Conservation (phyloP, 2,888 invertebrate species). For the Hirudinaria manillensis region DNA sequence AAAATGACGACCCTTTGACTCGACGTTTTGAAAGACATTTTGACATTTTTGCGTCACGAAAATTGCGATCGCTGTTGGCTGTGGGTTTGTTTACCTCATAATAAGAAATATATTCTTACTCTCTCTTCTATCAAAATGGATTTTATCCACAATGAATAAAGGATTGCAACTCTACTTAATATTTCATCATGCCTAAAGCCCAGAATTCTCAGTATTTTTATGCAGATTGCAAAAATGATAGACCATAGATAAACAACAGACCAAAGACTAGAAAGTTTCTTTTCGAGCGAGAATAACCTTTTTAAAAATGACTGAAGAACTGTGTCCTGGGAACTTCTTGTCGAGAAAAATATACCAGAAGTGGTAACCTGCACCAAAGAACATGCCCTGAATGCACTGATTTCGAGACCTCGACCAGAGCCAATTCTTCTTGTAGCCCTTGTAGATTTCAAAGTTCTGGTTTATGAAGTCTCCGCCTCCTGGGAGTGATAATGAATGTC, state of each 20-base stretch:
- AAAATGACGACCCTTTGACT: neutral
- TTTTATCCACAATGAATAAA: too few relatives aligned
- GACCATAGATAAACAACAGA: neutral
- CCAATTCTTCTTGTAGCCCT: constrained; percentile 42
- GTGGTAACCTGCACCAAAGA: constrained; percentile 74
- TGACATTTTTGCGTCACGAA: too few relatives aligned
- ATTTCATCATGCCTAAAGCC: too few relatives aligned
- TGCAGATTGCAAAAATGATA: neutral
- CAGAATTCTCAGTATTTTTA: too few relatives aligned
- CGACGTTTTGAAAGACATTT: too few relatives aligned
- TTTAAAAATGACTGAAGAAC: constrained; percentile 59
- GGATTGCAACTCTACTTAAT: too few relatives aligned
- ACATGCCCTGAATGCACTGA: constrained; percentile 72
- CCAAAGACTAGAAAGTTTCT: neutral
- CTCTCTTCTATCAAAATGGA: too few relatives aligned
- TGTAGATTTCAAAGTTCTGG: constrained; percentile 66
- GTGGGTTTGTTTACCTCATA: too few relatives aligned
- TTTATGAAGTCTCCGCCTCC: constrained; percentile 72
- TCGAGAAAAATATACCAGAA: constrained; percentile 79
- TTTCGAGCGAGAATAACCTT: too few relatives aligned
- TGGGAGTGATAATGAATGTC: constrained; percentile 48
- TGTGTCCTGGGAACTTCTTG: constrained; percentile 65
- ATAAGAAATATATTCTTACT: too few relatives aligned
- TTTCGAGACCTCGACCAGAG: constrained; percentile 63
- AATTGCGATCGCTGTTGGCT: too few relatives aligned